Conservation (phyloP, 2,888 invertebrate genomes). For the Hemaris fuciformis region DNA sequence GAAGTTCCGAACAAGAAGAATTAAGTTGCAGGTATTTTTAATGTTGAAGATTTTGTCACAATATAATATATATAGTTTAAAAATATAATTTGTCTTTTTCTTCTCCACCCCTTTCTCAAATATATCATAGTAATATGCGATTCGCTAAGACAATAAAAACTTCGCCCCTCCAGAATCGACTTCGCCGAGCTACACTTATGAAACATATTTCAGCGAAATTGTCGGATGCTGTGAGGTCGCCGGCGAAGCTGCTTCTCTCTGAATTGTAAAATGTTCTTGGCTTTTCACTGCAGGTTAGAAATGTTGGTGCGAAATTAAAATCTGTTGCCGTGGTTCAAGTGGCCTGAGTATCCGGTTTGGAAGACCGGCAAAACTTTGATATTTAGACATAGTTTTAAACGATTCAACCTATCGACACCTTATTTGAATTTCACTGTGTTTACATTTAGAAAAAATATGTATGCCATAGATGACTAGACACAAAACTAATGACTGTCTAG, state of each 20-base stretch:
- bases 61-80: no score
- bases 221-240: constrained; percentile 18
- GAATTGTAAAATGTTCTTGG: neutral
- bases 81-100: neutral
- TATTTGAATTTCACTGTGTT: no score
- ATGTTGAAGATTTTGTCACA: neutral
- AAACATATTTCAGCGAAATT: constrained; percentile 54
- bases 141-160: constrained; percentile 34
- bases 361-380: no score
- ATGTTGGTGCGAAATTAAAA: neutral
- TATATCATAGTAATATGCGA: constrained; percentile 16
- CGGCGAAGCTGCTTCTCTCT: neutral
- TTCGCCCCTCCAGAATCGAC: constrained; percentile 31
- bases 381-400: no score
- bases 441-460: no score
- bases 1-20: no score
- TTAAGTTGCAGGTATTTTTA: no score
- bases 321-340: neutral
- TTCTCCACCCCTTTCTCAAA: neutral
- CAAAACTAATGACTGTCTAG: no score
- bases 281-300: neutral
- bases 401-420: no score
- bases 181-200: constrained; percentile 37
- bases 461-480: no score
- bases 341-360: no score